Evolutionary conservation across 2,888 invertebrate species (phyloP).

Genomic region (Drosophila longiperda): DNA sequence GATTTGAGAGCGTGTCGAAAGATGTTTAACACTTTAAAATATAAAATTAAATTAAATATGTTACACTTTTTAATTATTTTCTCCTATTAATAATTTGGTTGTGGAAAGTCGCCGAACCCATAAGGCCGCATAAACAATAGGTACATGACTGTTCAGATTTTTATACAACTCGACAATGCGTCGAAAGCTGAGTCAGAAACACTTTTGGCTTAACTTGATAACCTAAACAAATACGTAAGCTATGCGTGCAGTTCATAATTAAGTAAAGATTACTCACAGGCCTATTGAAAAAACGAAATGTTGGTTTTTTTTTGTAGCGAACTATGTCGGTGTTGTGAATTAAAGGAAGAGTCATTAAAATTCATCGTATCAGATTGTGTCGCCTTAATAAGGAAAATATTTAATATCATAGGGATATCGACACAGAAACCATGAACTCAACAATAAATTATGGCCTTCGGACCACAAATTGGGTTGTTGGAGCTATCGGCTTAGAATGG

Average conservation of each 20-base stretch:
- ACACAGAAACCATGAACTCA: too few species aligned
- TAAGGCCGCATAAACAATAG: background rate
- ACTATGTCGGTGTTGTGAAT: too few species aligned
- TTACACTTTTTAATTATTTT: background rate
- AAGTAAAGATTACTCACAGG: too few species aligned
- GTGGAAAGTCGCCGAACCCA: background rate
- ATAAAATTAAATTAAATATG: background rate
- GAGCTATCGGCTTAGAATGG: too few species aligned
- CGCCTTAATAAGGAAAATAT: too few species aligned
- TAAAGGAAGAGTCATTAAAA: too few species aligned
- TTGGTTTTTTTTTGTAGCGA: too few species aligned
- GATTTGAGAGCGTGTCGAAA: background rate
- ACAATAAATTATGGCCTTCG: too few species aligned
- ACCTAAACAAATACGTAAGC: background rate
- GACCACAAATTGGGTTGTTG: too few species aligned
- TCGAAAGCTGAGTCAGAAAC: background rate
- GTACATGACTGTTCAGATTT: background rate
- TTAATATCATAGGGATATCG: too few species aligned
- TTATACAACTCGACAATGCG: background rate
- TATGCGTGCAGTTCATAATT: background rate
- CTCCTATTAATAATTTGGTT: background rate
- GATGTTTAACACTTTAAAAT: background rate
- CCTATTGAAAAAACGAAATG: background rate
- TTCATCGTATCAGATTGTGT: too few species aligned
- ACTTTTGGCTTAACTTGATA: background rate